Base-by-base conservation (phyloP, 2,888 invertebrate species). In the Mesopsocus fuscifrons region DNA sequence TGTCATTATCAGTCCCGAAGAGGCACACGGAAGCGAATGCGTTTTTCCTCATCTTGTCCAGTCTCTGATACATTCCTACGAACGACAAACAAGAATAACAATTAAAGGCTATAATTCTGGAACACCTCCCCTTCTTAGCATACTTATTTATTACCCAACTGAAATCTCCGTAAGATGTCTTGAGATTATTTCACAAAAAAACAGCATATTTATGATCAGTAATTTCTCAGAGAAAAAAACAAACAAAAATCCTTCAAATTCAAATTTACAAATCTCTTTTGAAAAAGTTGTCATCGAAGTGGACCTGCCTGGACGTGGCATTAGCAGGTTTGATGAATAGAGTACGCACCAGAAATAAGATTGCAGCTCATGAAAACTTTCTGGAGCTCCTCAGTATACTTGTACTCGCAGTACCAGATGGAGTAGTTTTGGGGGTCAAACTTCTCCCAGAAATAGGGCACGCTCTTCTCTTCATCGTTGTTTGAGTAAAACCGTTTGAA, bases 331-430 rank as follows among this genome's bases (percentile, higher is more conserved):
- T n/a, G n/a, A n/a, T n/a, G n/a, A n/a, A n/a, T n/a, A n/a, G n/a
- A n/a, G n/a, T n/a, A 54, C 62, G 53, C 54, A 79, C 82, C 89
- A 49, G 83, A 74, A 59, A 98, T 92, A 45, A 98, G 76, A 67
- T 99, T 99, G 64, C 94, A 92, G 61, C 89, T 91, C 97, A 97
- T 97, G 70, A 94, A 97, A 34, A 83, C 77, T 64, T 87, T 83
- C 49, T 79, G 69, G 17, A 97, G 72, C 60, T 98, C 95, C 46
- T 89, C 71, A 47, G 82, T 81, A 65, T 87, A 97, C 64, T 94
- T 92, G 72, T 98, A 98, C 69, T 95, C 92, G 42, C 88, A 81
- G 50, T 72, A 77, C 98, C 98, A 98, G 63, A 98, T 89, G 47
- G 94, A 94, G 62, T 91, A 95, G 64, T 92, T 72, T 59, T 91